phyloP scores from a whole-genome alignment of 2,888 invertebrate genomes.

The Meteorus colon region DNA sequence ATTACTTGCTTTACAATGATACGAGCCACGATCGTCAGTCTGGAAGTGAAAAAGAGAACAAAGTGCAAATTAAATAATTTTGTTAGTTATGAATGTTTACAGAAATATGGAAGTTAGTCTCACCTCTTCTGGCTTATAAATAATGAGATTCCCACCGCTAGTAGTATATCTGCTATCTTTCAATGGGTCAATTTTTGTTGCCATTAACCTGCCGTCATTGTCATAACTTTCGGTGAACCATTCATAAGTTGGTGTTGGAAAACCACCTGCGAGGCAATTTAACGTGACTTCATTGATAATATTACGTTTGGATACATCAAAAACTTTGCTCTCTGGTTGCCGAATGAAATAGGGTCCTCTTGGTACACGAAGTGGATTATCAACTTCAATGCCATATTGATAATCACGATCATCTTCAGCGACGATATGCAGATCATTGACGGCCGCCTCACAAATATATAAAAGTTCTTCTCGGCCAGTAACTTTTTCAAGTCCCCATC shows the following conservation, averaged over 20 bases:
- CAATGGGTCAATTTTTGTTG: constrained; percentile 85
- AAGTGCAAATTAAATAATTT: constrained; percentile 8
- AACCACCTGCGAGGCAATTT: constrained; percentile 89
- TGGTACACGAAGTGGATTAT: constrained; percentile 86
- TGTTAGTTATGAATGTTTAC: constrained; percentile 25
- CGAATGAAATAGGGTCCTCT: constrained; percentile 91
- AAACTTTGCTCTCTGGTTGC: constrained; percentile 88
- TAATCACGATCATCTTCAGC: constrained; percentile 85
- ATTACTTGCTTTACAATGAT: constrained; percentile 94
- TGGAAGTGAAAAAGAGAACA: constrained; percentile 61
- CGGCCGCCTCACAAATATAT: constrained; percentile 92
- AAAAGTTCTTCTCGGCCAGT: constrained; percentile 84
- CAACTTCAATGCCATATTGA: constrained; percentile 89
- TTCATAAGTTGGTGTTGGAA: constrained; percentile 90
- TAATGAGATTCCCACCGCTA: constrained; percentile 93
- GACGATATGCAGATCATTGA: constrained; percentile 82
- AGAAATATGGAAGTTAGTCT: neutral
- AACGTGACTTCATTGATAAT: constrained; percentile 84
- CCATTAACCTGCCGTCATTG: constrained; percentile 81
- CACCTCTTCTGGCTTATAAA: constrained; percentile 85
- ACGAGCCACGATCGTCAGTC: constrained; percentile 87
- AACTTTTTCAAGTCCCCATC: constrained; percentile 90
- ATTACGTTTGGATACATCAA: constrained; percentile 84
- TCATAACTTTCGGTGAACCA: constrained; percentile 93
- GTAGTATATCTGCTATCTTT: constrained; percentile 85